Conservation (phyloP, 2,888 invertebrate species). For the Pterostichus madidus region DNA sequence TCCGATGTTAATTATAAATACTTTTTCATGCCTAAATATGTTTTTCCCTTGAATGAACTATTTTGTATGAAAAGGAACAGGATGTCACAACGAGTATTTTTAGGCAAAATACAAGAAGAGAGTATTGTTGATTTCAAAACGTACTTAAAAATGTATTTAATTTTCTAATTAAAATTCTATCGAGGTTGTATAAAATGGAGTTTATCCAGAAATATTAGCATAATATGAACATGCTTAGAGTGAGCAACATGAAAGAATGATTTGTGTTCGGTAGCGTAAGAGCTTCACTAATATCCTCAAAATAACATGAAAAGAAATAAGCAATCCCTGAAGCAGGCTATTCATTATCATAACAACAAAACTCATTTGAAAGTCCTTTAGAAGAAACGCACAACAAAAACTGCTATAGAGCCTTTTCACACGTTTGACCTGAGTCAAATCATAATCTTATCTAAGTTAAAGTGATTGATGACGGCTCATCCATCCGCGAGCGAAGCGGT, state of each 20-base stretch:
- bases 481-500: slow-evolving; percentile 43
- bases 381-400: slow-evolving; percentile 55
- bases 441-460: slow-evolving; percentile 65
- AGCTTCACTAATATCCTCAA: slow-evolving; percentile 40
- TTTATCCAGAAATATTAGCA: slow-evolving; percentile 14
- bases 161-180: not conserved
- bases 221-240: not conserved
- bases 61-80: too few species aligned
- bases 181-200: not conserved
- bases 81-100: too few species aligned
- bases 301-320: slow-evolving; percentile 42
- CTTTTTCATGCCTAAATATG: too few species aligned
- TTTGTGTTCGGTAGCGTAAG: slow-evolving; percentile 37
- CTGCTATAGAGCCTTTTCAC: slow-evolving; percentile 53
- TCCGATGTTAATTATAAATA: too few species aligned
- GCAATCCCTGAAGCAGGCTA: slow-evolving; percentile 41
- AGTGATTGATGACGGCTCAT: slow-evolving; percentile 64
- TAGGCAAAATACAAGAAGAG: too few species aligned
- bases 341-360: slow-evolving; percentile 65
- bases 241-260: slow-evolving; percentile 18
- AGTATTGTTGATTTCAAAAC: too few species aligned
- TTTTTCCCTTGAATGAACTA: too few species aligned
- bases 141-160: too few species aligned
- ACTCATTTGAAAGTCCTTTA: slow-evolving; percentile 61
- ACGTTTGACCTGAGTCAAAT: slow-evolving; percentile 65